These are phyloP conservation scores for Bubo blakistoni DNA, from an alignment of 2,113 vertebrate genomes.

Conservation along the genomic window DNA sequence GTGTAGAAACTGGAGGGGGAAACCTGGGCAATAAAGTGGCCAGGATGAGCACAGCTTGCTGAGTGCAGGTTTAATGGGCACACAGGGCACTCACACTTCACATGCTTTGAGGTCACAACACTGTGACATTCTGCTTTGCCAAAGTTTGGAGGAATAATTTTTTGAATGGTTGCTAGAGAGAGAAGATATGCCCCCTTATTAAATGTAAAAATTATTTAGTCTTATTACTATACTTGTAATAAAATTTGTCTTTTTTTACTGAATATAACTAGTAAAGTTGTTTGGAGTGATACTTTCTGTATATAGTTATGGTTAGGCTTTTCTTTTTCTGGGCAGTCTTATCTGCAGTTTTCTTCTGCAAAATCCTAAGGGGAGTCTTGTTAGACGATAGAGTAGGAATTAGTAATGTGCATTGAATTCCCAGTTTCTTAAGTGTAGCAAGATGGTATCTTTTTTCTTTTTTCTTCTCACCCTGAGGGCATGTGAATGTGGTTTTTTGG, in stretches of 20 bases:
- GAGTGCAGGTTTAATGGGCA: background rate
- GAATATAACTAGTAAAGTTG: background rate
- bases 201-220: background rate
- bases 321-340: background rate
- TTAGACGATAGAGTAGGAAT: background rate
- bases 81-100: accelerated
- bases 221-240: background rate
- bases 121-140: background rate
- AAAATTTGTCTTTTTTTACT: background rate
- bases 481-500: background rate
- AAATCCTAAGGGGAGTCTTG: background rate
- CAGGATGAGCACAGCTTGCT: background rate
- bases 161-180: background rate
- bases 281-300: background rate
- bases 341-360: background rate
- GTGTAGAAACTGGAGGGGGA: background rate
- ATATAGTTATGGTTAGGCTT: background rate
- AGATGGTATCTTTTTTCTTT: background rate
- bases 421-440: background rate
- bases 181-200: background rate
- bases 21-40: background rate
- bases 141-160: background rate
- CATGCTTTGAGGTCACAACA: background rate
- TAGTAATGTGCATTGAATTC: background rate
- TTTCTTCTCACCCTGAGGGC: background rate